Base-by-base conservation (phyloP, 2,888 invertebrate genomes). In the Muschampia plurimacula region DNA sequence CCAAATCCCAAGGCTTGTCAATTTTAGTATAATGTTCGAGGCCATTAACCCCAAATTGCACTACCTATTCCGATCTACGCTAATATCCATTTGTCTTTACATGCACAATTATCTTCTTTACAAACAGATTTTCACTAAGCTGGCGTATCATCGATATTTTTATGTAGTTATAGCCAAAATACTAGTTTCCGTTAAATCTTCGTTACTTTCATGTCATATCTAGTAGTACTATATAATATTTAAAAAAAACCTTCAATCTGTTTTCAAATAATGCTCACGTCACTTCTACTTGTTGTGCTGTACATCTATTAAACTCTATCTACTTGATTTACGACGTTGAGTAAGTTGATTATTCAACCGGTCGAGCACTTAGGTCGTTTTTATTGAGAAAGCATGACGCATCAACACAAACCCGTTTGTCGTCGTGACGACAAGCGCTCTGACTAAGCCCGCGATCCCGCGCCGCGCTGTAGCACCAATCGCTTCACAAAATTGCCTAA, bases 321-420 rank as follows among this genome's bases (percentile, higher is more conserved):
- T 75, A 71, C 73, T 74, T 75, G 74, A 75, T 74, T 75, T 74
- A 77, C 76, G 64, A 74, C 41, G 22, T 22, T 22, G 22, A 22
- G 1, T 22, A 22, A 22, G 22, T 22, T 22, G 22, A 22, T 74
- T 70, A 73, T 69, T 73, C 68, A 63, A 67, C 55, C 71, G 66
- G 60, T 67, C 39, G 66, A 13, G 76, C 73, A 75, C 75, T 78
- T 77, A 79, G 68, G 77, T 75, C 74, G 72, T 80, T 80, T 59
- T 78, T 77, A 74, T 79, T 75, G 77, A 68, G 77, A 80, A 78
- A 79, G 81, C 77, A 81, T 82, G 82, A 82, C 82, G 81, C 82
- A 81, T 81, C 80, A 77, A 74, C 77, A 75, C 78, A 81, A 82
- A 83, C 83, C 79, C 78, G 83, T 83, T 82, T 79, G 79, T 72